These are phyloP conservation scores for Lasioglossum zephyrum DNA, from an alignment of 2,888 invertebrate genomes.

Conservation along the genomic window DNA sequence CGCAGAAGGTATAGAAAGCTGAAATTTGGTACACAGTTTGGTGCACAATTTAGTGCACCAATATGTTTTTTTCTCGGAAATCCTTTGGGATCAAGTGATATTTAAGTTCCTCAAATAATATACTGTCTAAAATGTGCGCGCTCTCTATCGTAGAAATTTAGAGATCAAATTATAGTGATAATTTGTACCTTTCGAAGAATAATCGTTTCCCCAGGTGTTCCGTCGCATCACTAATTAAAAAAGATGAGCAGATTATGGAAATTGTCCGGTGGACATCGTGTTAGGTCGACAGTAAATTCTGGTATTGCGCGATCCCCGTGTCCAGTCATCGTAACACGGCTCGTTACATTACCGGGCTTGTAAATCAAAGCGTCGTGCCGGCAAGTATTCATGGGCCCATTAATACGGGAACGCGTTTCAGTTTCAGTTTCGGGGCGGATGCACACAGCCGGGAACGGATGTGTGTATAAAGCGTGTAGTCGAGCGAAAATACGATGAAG, in stretches of 20 bases:
- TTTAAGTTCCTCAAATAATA: too few species aligned
- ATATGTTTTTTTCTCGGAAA: too few species aligned
- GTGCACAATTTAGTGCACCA: too few species aligned
- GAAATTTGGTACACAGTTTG: too few species aligned
- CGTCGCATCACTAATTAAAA: neutral
- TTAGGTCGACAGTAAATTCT: neutral
- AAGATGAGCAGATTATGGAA: neutral
- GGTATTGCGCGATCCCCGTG: neutral
- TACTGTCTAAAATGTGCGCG: too few species aligned
- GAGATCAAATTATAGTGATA: too few species aligned
- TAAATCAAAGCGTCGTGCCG: constrained; percentile 40
- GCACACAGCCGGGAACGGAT: neutral
- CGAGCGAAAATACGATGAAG: constrained; percentile 11
- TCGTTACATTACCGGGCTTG: constrained; percentile 25
- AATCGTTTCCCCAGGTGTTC: too few species aligned
- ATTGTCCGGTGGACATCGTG: neutral
- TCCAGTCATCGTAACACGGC: constrained; percentile 21
- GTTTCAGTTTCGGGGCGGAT: neutral
- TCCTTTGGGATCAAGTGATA: too few species aligned
- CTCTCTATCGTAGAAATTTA: too few species aligned
- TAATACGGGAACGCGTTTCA: constrained; percentile 28
- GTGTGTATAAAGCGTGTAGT: neutral
- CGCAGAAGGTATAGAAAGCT: too few species aligned
- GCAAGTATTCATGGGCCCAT: constrained; percentile 27
- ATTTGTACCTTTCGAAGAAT: too few species aligned